Base-by-base conservation (phyloP, 1,140 invertebrate genomes). In the Scaptomyza pallida region DNA sequence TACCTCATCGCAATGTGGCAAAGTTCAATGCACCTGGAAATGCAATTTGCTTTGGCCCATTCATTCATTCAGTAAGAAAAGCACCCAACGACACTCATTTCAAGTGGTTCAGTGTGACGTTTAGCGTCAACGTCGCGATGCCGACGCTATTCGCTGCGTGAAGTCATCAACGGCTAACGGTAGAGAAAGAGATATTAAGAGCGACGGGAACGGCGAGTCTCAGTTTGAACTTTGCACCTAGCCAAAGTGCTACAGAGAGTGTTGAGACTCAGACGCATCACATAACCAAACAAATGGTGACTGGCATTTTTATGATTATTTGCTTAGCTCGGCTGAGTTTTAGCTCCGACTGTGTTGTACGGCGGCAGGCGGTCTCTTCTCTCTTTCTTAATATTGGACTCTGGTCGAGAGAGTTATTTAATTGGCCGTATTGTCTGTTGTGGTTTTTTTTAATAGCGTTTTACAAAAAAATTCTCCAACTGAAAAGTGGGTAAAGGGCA, bases 401-500 rank as follows among this genome's bases (percentile, higher is more conserved):
- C 47, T 80, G 63, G 26, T 35, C 60, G 44, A 60, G 63, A 72
- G 37, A 60, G 30, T 54, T 48, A 61, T 37, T 64, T 78, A 72
- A 75, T 75, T 82, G 71, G 15, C 60, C 35, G 50, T 40, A 56
- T 43, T 50, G 62, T 48, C 43, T 55, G 17, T 13, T 23, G 37
- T 35, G 35, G 12, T 23, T 47, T 17, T 1, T 15, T 19, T 23
- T 68, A 30, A 48, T 17, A 48, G 37, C 64, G 35, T 21, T 52
- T 61, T 52, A n/a, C n/a, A 30, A 47, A 57, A 48, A 65, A 48
- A 47, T 75, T 76, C 55, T 81, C 73, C 51, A 40, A 13, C 33
- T 55, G 8, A 51, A 79, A 83, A 73, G 72, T 83, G 60, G 80
- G 81, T 86, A 83, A 83, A 83, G 80, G 80, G 80, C 81, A 83